Base-by-base conservation (phyloP, 1,140 invertebrate genomes). In the Parasteatoda tepidariorum region DNA sequence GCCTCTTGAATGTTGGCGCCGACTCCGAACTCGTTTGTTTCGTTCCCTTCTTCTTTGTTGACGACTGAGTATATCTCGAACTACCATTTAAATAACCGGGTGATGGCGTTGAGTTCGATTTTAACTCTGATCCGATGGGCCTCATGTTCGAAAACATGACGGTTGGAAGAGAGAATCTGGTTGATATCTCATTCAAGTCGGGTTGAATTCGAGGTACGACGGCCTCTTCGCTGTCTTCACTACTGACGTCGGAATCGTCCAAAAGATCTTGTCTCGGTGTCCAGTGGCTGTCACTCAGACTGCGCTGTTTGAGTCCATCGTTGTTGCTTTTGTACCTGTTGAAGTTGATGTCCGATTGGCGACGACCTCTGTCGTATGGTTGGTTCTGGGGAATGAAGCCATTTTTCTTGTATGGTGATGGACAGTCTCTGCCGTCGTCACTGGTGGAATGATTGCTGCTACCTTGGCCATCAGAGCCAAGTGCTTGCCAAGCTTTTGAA, bases 401-500 rank as follows among this genome's bases (percentile, higher is more conserved):
- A 1, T 41, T 0, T 94, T 94, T 0, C 93, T 79, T 55, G 7
- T 31, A 31, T n/a, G 26, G 24, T 0, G 48, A 1, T 7, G 31
- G 57, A 9, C 57, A 33, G 2, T 28, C 55, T 7, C 75, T 59
- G n/a, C 64, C 78, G 31, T 82, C 78, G 22, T 66, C 66, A 6
- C 64, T 71, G 54, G 78, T 68, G 9, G 54, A 66, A 4, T 71
- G 66, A 30, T 48, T 68, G 31, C 54, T 74, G 24, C 67, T 82
- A 15, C 66, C 76, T 18, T 41, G 13, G 15, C 67, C 78, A 33
- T 82, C 78, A 18, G 78, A 82, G 5, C 78, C 87, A 5, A 96
- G 89, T 28, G 93, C 91, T 85, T 93, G 91, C 95, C 94, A 96
- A 0, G 94, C 95, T n/a, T 93, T 92, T 0, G 93, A 92, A 2